Evolutionary conservation across 2,797 vertebrate species (phyloP).

Genomic region (Octomys mimax): DNA sequence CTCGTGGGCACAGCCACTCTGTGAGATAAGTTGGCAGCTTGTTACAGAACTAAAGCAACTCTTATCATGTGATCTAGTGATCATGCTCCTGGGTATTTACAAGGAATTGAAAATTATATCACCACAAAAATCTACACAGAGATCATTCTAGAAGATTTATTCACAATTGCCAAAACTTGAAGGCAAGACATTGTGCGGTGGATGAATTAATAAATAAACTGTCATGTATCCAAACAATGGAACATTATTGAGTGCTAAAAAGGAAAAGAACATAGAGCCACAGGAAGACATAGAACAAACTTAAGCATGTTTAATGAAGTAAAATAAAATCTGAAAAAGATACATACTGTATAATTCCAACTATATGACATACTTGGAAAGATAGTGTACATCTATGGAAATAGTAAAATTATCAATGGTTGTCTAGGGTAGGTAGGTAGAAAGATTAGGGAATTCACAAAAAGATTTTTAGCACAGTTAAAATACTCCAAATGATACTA

Average conservation of each 20-base stretch:
- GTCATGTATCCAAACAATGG: neutral
- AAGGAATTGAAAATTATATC: neutral
- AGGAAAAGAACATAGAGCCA: neutral
- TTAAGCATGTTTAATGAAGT: neutral
- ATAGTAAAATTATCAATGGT: neutral
- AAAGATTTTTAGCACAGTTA: neutral
- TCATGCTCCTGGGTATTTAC: neutral
- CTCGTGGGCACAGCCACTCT: no score
- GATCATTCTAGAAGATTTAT: neutral
- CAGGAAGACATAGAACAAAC: neutral
- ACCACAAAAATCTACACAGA: neutral
- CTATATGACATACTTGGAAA: neutral
- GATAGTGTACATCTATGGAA: neutral
- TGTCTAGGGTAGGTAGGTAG: neutral
- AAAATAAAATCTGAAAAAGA: neutral
- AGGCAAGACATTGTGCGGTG: neutral
- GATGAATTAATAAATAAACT: neutral
- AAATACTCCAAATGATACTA: neutral
- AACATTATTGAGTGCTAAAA: neutral
- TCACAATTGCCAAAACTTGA: neutral
- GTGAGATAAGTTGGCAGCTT: neutral
- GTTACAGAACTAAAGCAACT: neutral
- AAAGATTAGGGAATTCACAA: neutral
- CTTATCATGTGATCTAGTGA: neutral
- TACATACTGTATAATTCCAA: neutral